These are phyloP conservation scores for Potorous gilbertii DNA, from an alignment of 2,797 vertebrate genomes.

Conservation along the genomic window DNA sequence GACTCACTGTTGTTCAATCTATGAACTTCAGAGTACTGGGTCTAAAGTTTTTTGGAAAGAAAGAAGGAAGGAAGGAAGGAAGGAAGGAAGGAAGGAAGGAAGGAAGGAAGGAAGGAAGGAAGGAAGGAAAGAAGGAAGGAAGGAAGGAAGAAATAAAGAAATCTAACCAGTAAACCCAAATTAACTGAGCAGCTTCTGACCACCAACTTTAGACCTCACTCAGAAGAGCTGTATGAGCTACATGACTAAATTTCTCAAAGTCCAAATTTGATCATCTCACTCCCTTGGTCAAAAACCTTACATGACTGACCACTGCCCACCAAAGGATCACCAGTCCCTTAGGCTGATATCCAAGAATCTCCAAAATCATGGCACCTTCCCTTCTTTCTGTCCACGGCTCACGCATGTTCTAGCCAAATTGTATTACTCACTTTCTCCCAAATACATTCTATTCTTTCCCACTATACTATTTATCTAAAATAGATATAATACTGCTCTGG, in stretches of 20 bases:
- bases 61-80: too few relatives aligned
- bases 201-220: too few relatives aligned
- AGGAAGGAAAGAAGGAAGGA: too few relatives aligned
- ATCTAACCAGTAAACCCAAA: too few relatives aligned
- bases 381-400: not conserved
- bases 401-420: not conserved
- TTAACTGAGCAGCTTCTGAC: too few relatives aligned
- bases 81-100: too few relatives aligned
- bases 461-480: not conserved
- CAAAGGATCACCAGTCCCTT: slow-evolving; percentile 16
- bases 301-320: not conserved
- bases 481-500: not conserved
- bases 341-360: not conserved
- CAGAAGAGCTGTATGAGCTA: not conserved
- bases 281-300: not conserved
- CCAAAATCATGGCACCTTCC: not conserved
- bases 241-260: not conserved
- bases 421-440: not conserved
- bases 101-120: too few relatives aligned
- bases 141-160: too few relatives aligned
- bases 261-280: not conserved
- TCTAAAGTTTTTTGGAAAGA: too few relatives aligned
- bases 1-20: too few relatives aligned
- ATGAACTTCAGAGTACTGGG: too few relatives aligned
- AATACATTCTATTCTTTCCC: slow-evolving; percentile 4